A percentile compares a stretch with the other conserved stretches of the same genome.
Conservation (phyloP, 2,797 vertebrate genomes). For the Manis crassicaudata region DNA sequence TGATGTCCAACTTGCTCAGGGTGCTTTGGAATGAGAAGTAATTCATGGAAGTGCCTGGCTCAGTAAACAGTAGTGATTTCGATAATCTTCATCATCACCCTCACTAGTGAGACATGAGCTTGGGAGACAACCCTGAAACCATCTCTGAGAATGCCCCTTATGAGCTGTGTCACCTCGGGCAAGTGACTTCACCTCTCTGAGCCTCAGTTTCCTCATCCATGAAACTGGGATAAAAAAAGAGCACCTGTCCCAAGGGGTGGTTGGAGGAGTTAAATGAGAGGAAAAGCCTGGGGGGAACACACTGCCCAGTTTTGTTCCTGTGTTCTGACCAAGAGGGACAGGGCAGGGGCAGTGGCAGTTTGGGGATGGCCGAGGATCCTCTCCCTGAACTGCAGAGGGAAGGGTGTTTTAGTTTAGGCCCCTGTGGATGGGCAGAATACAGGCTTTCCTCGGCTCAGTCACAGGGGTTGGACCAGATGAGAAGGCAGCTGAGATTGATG, state of each 20-base stretch:
- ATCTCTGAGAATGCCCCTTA: background rate
- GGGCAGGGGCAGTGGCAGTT: background rate
- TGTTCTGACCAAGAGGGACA: background rate
- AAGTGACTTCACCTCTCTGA: background rate
- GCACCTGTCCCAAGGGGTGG: background rate
- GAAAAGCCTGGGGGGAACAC: background rate
- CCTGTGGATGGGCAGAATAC: background rate
- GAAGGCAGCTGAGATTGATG: background rate
- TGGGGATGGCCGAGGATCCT: background rate
- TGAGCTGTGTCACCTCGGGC: background rate
- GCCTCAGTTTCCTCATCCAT: background rate
- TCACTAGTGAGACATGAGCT: background rate
- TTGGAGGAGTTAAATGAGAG: background rate
- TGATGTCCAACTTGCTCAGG: background rate
- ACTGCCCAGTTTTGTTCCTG: fast-evolving
- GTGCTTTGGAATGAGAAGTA: background rate
- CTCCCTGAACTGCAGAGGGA: background rate
- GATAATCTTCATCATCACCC: background rate
- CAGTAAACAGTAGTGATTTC: background rate
- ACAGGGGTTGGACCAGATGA: background rate
- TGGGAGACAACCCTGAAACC: background rate
- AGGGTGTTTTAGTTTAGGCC: background rate
- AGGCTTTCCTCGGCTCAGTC: background rate
- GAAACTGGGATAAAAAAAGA: background rate
- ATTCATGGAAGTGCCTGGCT: fast-evolving